Percentiles rank a stretch among this genome's conserved stretches.
Evolutionary conservation across 2,113 vertebrate genomes (phyloP).

Genomic region (Atrichornis clamosus): DNA sequence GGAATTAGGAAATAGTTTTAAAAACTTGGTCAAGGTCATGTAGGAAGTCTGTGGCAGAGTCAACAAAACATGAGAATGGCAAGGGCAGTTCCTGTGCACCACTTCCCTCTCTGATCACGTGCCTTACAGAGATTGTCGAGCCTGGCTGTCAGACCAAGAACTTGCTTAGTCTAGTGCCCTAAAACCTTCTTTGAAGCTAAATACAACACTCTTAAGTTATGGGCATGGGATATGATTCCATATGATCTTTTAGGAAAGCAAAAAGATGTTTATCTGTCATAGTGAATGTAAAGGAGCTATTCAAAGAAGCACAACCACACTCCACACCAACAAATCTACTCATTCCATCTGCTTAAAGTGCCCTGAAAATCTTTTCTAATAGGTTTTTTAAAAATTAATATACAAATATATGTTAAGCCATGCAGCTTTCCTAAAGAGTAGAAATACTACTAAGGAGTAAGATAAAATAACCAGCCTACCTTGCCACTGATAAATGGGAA

Average conservation of each 20-base stretch:
- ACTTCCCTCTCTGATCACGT: not conserved
- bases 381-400: not conserved
- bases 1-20: not conserved
- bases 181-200: not conserved
- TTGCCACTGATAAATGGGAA: not conserved
- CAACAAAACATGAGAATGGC: not conserved
- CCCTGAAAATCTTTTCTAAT: not conserved
- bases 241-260: not conserved
- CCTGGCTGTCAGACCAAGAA: not conserved
- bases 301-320: not conserved
- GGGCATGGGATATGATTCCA: not conserved
- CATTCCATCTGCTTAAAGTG: not conserved
- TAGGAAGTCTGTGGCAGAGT: not conserved
- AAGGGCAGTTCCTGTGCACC: not conserved
- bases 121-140: not conserved
- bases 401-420: not conserved
- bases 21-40: not conserved
- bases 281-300: not conserved
- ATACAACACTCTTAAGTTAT: not conserved
- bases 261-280: not conserved
- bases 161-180: not conserved
- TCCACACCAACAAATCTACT: not conserved
- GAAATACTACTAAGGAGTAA: not conserved
- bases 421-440: not conserved
- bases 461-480: not conserved